These are phyloP conservation scores for Schlechtendalia chinensis DNA, from an alignment of 1,140 invertebrate species.

Conservation along the genomic window DNA sequence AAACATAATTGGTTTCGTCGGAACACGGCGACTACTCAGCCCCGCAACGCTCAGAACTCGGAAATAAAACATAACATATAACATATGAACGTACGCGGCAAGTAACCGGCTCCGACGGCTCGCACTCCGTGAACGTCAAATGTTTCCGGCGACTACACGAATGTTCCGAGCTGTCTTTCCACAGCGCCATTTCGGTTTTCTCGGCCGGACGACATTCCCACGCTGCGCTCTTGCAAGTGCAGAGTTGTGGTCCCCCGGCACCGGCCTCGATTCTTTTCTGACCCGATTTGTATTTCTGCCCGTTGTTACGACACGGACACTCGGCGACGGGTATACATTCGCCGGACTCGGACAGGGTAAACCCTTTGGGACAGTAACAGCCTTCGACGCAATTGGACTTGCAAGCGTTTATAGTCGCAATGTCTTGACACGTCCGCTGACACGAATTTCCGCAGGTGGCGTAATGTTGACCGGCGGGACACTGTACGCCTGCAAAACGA, in stretches of 20 bases:
- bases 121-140: constrained; percentile 74
- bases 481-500: constrained; percentile 64
- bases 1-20: too few relatives aligned
- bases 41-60: too few relatives aligned
- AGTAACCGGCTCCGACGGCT: constrained; percentile 70
- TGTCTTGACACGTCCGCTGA: constrained; percentile 68
- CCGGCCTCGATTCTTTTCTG: constrained; percentile 56
- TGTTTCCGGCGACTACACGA: constrained; percentile 59
- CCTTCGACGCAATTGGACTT: constrained; percentile 76
- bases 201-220: constrained; percentile 73
- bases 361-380: constrained; percentile 78
- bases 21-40: too few relatives aligned
- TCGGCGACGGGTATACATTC: constrained; percentile 73
- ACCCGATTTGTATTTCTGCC: constrained; percentile 70
- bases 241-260: not conserved
- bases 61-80: too few relatives aligned
- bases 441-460: constrained; percentile 77
- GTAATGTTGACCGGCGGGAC: constrained; percentile 74
- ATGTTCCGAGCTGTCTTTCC: constrained; percentile 52
- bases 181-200: constrained; percentile 63
- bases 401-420: constrained; percentile 59
- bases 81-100: constrained; percentile 70
- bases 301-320: constrained; percentile 75
- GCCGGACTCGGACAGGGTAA: constrained; percentile 68
- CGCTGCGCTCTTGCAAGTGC: constrained; percentile 65